Evolutionary conservation across 1,140 invertebrate species (phyloP).

Genomic region (Cherax destructor): DNA sequence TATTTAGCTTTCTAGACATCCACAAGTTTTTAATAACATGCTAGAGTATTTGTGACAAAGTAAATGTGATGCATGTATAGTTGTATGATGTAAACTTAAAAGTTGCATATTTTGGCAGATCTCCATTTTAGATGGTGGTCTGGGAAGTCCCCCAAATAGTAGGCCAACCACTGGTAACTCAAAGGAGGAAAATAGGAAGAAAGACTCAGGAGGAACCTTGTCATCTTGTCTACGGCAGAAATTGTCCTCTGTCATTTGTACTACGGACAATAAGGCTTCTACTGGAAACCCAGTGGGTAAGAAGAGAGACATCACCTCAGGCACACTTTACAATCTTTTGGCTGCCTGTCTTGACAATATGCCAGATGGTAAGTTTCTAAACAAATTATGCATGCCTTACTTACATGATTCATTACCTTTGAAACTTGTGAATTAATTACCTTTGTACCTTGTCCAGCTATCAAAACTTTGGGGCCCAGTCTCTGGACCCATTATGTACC

Average conservation of each 20-base stretch:
- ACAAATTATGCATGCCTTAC: neutral
- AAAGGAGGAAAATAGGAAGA: conserved; percentile 50
- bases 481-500: too few species aligned
- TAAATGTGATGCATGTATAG: too few species aligned
- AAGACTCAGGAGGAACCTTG: conserved; percentile 54
- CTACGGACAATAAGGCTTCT: conserved; percentile 68
- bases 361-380: conserved; percentile 70
- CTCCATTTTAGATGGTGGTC: conserved; percentile 64
- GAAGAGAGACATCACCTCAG: conserved; percentile 72
- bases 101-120: conserved; percentile 33
- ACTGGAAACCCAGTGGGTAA: conserved; percentile 58
- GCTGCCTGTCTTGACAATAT: conserved; percentile 72
- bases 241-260: conserved; percentile 69
- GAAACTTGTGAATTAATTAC: too few species aligned
- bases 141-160: conserved; percentile 51
- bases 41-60: too few species aligned
- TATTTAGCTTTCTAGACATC: too few species aligned
- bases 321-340: conserved; percentile 72
- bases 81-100: too few species aligned
- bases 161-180: conserved; percentile 21
- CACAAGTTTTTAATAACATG: too few species aligned
- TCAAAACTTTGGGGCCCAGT: too few species aligned
- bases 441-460: too few species aligned
- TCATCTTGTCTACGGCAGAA: conserved; percentile 67
- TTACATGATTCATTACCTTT: too few species aligned